Evolutionary conservation across 23 tunicate species (phyloP).

Genomic region (Ascidia mentula): DNA sequence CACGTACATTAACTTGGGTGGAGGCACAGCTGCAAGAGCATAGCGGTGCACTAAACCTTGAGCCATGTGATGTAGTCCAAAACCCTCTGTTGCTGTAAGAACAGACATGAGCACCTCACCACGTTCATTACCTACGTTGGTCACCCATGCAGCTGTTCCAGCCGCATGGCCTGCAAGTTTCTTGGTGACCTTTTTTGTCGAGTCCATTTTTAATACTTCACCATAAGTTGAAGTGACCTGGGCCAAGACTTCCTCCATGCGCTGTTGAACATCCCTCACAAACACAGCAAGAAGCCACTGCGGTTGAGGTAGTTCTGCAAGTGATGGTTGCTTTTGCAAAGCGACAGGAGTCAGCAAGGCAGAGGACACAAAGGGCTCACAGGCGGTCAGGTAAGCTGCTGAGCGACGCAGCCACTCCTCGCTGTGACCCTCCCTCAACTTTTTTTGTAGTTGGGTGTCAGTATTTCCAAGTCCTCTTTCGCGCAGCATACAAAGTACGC

Average conservation of each 20-base stretch:
- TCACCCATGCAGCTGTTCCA: constrained; percentile 38
- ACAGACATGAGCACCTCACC: constrained; percentile 33
- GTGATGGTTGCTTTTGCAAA: no score
- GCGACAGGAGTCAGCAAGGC: no score
- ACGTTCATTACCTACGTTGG: constrained; percentile 46
- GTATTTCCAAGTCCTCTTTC: constrained; percentile 15
- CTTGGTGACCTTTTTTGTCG: constrained; percentile 30
- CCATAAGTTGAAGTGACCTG: constrained; percentile 30
- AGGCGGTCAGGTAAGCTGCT: neutral
- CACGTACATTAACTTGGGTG: constrained; percentile 21
- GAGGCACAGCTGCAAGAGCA: constrained; percentile 14
- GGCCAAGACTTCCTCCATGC: constrained; percentile 21
- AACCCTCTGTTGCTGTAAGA: constrained; percentile 17
- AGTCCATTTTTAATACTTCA: constrained; percentile 34
- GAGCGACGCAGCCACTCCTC: constrained; percentile 2
- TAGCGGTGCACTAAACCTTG: constrained; percentile 24
- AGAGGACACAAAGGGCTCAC: neutral
- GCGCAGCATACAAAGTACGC: constrained; percentile 13
- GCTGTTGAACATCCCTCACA: constrained; percentile 2
- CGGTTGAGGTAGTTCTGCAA: neutral
- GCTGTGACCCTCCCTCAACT: neutral
- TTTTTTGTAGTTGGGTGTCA: constrained; percentile 7
- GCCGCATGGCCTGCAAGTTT: neutral
- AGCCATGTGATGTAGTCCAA: constrained; percentile 27
- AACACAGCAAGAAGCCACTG: constrained; percentile 25